Conservation (phyloP, 1,140 invertebrate genomes). For the Drosophila guanche region DNA sequence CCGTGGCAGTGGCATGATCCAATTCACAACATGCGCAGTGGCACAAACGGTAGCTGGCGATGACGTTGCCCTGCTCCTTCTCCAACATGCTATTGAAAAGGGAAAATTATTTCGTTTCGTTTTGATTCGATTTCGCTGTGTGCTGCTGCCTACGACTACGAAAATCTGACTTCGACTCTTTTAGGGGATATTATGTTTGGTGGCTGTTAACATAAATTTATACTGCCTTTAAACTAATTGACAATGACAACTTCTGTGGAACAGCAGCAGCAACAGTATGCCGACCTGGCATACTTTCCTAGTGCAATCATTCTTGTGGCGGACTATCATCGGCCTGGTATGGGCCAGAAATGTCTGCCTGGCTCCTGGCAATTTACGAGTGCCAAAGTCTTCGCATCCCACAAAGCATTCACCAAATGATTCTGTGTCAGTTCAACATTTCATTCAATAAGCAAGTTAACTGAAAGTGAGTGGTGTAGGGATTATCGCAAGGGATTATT, state of each 20-base stretch:
- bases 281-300: constrained; percentile 60
- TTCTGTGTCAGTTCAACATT: constrained; percentile 35
- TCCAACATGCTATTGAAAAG: constrained; percentile 45
- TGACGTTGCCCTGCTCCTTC: not conserved
- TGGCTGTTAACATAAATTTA: constrained; percentile 73
- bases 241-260: constrained; percentile 71
- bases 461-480: constrained; percentile 3
- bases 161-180: not conserved
- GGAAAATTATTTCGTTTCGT: constrained; percentile 54
- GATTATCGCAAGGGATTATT: not conserved
- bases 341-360: constrained; percentile 50
- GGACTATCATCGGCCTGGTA: constrained; percentile 25
- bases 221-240: constrained; percentile 73
- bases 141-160: constrained; percentile 1
- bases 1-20: not conserved
- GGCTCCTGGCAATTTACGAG: constrained; percentile 54
- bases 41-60: constrained; percentile 51
- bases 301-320: constrained; percentile 23
- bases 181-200: constrained; percentile 65
- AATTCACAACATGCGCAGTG: constrained; percentile 26
- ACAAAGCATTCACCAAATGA: constrained; percentile 29
- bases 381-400: constrained; percentile 39
- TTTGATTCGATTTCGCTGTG: constrained; percentile 26
- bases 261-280: constrained; percentile 14
- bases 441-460: constrained; percentile 27